Evolutionary conservation across 2,113 vertebrate species (phyloP).

Genomic region (Lipophrys pholis): DNA sequence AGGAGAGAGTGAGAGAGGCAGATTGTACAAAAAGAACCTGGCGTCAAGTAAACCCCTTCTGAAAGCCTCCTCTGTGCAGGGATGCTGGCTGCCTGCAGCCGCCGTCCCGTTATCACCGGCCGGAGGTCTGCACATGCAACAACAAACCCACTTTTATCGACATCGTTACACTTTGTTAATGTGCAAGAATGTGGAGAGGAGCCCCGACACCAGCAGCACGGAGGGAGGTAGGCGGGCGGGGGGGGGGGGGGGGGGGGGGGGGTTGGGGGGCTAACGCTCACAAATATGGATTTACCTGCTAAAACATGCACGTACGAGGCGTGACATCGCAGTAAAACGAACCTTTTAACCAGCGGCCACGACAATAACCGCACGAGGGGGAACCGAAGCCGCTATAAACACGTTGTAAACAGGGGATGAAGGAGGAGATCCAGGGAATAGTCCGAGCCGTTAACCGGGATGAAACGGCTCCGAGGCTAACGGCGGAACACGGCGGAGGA

Average conservation of each 20-base stretch:
- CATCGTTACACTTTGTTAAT: neutral
- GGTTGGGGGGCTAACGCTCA: too few species aligned
- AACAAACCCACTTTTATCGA: neutral
- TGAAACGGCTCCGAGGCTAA: slow-evolving; percentile 55
- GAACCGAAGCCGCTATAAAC: neutral
- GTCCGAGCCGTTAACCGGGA: slow-evolving; percentile 48
- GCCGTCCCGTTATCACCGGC: neutral
- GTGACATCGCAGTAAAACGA: slow-evolving; percentile 11
- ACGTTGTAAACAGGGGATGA: slow-evolving; percentile 33
- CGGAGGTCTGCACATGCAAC: slow-evolving; percentile 2
- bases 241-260: too few species aligned
- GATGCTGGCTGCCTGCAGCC: slow-evolving; percentile 15
- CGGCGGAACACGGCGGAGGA: slow-evolving; percentile 39
- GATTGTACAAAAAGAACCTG: too few species aligned
- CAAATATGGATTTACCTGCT: slow-evolving; percentile 18
- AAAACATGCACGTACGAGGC: neutral
- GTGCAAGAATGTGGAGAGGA: slow-evolving; percentile 25
- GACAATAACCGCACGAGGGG: too few species aligned
- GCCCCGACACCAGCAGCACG: neutral
- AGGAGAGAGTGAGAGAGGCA: slow-evolving; percentile 23
- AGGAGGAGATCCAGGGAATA: slow-evolving; percentile 65
- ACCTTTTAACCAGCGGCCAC: too few species aligned
- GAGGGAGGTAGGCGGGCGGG: too few species aligned
- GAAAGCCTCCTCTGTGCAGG: slow-evolving; percentile 1
- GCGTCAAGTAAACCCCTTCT: too few species aligned